Conservation (phyloP, 2,797 vertebrate species). For the Sebastes iracundus region DNA sequence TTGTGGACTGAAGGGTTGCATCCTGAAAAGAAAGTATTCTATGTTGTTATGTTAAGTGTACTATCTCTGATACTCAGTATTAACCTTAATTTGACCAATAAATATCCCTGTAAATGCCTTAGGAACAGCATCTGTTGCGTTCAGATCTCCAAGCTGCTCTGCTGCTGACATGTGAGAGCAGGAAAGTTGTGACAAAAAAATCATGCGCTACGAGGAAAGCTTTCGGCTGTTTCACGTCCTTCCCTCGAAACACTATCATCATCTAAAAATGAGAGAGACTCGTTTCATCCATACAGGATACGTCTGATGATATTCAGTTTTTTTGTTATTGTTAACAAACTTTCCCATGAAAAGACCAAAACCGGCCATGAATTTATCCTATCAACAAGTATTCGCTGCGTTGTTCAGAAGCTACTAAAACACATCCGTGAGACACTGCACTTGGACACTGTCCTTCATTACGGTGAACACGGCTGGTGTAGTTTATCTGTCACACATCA, state of each 20-base stretch:
- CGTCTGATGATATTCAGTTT: too few relatives aligned
- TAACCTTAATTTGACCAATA: not conserved
- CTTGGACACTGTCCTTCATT: not conserved
- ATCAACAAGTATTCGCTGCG: not conserved
- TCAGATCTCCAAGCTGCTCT: not conserved
- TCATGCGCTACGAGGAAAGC: not conserved
- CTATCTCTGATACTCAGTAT: not conserved
- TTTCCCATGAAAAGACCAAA: not conserved
- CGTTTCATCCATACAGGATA: not conserved
- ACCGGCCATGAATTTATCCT: not conserved
- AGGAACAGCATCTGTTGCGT: not conserved
- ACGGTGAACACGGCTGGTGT: not conserved
- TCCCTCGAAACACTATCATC: not conserved
- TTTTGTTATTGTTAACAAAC: too few relatives aligned
- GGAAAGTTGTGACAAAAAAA: constrained; percentile 23
- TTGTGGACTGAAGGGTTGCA: too few relatives aligned
- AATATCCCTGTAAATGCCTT: not conserved
- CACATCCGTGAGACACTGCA: not conserved
- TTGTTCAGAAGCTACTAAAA: not conserved
- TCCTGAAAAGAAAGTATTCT: not conserved
- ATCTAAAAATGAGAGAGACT: not conserved
- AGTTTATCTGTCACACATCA: not conserved
- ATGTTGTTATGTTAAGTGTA: not conserved
- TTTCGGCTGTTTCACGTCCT: too few relatives aligned
- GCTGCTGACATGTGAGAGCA: not conserved